Base-by-base conservation (phyloP, 1,140 invertebrate genomes). In the Galleria mellonella region DNA sequence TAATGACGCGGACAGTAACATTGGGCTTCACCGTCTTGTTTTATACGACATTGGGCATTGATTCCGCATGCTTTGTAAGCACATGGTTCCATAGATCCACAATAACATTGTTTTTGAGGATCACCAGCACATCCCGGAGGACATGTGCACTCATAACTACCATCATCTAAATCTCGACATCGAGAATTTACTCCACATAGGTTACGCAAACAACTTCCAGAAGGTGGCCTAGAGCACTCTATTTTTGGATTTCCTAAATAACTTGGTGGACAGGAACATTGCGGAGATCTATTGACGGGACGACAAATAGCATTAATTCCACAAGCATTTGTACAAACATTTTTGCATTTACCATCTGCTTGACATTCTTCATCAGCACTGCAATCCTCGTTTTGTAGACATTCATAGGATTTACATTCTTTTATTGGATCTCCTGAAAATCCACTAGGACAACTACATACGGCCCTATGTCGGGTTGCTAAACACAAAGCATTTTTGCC, bases 241-340 rank as follows among this genome's bases (percentile, higher is more conserved):
- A 92, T 82, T 43, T 88, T 86, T 0, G 95, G 92, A 85, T 96
- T 96, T 44, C 95, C 96, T 55, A 92, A 89, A 69, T 94, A 95
- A 45, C 94, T 93, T 8, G 93, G 92, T 9, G 95, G 94, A 73
- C 96, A 97, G 0, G 92, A 91, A 76, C 96, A 97, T 55, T 94
- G 90, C 0, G 94, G 91, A 53, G 88, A 86, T 55, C 93, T 89
- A 44, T 93, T 89, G 2, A 93, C 87, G 1, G 95, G 92, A n/a
- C 91, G 89, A 64, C 96, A 97, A 55, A 96, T 93, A 0, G 95
- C 94, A 79, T 97, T 96, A 9, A 89, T 76, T 7, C 95, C 96
- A 66, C 96, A 97, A 33, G 90, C 87, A 58, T 93, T 91, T 13
- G 93, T 60, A 66, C 96, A 97, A 2, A 95, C 94, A 87, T 96